phyloP scores from a whole-genome alignment of 2,888 invertebrate species.

The Lasioglossum morio region DNA sequence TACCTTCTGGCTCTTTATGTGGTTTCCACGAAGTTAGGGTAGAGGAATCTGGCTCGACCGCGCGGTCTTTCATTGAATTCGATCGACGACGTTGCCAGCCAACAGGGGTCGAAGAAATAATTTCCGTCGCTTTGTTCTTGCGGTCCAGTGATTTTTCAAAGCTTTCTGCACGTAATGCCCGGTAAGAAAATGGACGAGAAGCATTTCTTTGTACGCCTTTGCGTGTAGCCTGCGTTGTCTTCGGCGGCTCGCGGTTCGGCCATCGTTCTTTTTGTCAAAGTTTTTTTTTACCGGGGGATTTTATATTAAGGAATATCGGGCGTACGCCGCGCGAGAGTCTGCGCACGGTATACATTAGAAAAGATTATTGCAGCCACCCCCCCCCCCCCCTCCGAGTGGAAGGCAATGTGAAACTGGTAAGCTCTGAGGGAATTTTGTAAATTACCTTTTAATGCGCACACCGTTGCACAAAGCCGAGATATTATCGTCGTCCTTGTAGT shows the following conservation, averaged over 20 bases:
- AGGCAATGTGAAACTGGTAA: neutral
- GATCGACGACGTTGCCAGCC: constrained; percentile 32
- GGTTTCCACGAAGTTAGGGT: constrained; percentile 34
- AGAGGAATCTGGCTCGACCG: constrained; percentile 8
- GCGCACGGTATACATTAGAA: neutral
- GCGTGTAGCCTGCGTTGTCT: constrained; percentile 5
- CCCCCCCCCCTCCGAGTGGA: neutral
- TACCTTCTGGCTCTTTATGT: constrained; percentile 21
- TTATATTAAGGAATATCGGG: neutral
- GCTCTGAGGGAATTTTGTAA: neutral
- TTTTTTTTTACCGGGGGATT: constrained; percentile 22
- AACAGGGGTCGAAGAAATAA: constrained; percentile 36
- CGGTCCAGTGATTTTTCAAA: constrained; percentile 46
- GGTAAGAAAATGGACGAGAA: constrained; percentile 32
- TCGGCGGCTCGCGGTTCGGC: neutral
- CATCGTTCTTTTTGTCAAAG: neutral
- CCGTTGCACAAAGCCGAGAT: neutral
- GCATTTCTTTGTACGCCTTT: constrained; percentile 42
- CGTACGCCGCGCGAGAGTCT: neutral
- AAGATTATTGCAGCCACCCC: neutral
- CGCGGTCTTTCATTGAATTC: constrained; percentile 25
- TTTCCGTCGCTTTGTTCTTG: constrained; percentile 51
- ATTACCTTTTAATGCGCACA: neutral
- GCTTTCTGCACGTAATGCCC: neutral
- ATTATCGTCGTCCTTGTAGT: neutral